Conservation (phyloP, 2,888 invertebrate genomes). For the Aleiodes leptofemur region DNA sequence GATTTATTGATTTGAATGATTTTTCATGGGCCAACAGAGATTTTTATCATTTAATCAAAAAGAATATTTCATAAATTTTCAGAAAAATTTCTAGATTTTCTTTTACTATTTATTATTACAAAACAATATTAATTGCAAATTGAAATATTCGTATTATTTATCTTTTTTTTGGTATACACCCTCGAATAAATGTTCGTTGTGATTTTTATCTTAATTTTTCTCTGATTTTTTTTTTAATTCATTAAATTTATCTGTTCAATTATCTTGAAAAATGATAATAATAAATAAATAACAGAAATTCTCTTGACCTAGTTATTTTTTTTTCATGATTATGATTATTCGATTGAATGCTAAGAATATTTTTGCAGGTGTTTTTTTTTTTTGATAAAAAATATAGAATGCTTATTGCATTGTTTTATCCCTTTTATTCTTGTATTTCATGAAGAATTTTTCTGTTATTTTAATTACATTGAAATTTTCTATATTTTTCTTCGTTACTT, state of each 20-base stretch:
- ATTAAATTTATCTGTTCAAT: conserved; percentile 39
- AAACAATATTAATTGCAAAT: conserved; percentile 21
- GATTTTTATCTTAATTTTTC: conserved; percentile 48
- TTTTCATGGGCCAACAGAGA: no score
- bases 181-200: conserved; percentile 45
- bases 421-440: conserved; percentile 17
- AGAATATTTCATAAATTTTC: no score
- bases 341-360: conserved; percentile 32
- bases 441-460: conserved; percentile 4
- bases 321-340: conserved; percentile 36
- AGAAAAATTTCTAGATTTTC: neutral
- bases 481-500: conserved; percentile 38
- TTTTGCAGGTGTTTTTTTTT: conserved; percentile 36
- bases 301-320: conserved; percentile 25
- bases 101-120: conserved; percentile 25
- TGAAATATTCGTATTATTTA: conserved; percentile 13
- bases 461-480: conserved; percentile 7
- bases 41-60: no score
- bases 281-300: conserved; percentile 40
- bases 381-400: conserved; percentile 37
- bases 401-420: conserved; percentile 32
- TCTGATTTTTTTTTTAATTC: conserved; percentile 46
- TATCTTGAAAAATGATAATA: conserved; percentile 25
- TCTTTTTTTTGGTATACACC: conserved; percentile 36
- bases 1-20: no score